Conservation (phyloP, 2,888 invertebrate species). For the Caenorhabditis sp. region DNA sequence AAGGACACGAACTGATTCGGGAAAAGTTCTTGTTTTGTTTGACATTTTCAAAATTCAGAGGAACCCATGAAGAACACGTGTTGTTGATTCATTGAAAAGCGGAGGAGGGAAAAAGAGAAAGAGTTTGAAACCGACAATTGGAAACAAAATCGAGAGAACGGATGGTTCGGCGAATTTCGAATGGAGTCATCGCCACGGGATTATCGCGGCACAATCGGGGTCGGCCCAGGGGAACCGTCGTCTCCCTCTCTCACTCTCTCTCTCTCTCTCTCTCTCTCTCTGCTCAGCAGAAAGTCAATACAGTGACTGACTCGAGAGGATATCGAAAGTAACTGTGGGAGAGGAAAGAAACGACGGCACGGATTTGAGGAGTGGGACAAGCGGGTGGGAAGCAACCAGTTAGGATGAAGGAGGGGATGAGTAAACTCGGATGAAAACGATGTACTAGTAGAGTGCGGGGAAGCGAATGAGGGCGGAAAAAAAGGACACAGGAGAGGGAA, state of each 20-base stretch:
- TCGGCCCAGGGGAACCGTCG: too few relatives aligned
- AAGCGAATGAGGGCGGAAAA: background rate
- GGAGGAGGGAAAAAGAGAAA: background rate
- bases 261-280: too few relatives aligned
- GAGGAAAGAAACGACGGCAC: background rate
- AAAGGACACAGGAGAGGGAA: background rate
- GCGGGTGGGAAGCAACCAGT: background rate
- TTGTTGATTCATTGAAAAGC: slow-evolving; percentile 21
- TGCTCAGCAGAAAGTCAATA: slow-evolving; percentile 16
- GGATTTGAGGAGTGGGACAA: slow-evolving; percentile 8
- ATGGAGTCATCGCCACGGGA: slow-evolving; percentile 9
- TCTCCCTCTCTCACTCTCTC: too few relatives aligned
- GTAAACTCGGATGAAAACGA: slow-evolving; percentile 9
- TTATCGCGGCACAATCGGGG: slow-evolving; percentile 6
- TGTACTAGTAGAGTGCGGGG: slow-evolving; percentile 3
- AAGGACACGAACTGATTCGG: background rate
- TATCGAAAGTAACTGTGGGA: slow-evolving; percentile 1
- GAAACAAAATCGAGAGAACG: background rate
- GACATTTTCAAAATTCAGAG: too few relatives aligned
- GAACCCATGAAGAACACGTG: slow-evolving; percentile 10
- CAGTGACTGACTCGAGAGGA: slow-evolving; percentile 9
- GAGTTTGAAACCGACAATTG: background rate
- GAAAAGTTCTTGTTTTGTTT: too few relatives aligned
- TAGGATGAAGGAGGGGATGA: background rate
- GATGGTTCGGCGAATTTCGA: too few relatives aligned